Conservation (phyloP, 2,797 vertebrate genomes). For the Setipinna tenuifilis region DNA sequence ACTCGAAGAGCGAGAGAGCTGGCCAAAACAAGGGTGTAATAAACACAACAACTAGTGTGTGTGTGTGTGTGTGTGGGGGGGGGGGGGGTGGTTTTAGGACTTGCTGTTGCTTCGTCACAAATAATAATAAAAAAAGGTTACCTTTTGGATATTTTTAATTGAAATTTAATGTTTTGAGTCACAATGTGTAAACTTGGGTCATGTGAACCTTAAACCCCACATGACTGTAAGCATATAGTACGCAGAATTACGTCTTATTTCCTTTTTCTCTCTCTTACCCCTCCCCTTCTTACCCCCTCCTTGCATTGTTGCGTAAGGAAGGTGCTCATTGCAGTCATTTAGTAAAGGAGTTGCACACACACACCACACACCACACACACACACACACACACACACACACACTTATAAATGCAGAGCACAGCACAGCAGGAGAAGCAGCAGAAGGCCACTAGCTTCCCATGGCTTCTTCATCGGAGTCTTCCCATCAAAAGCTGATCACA, state of each 20-base stretch:
- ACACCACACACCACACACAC: constrained; percentile 1
- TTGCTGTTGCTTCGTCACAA: neutral
- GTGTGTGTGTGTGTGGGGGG: too few relatives aligned
- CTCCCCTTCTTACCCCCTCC: neutral
- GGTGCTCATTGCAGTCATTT: too few relatives aligned
- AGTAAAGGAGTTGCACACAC: too few relatives aligned
- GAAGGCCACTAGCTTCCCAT: too few relatives aligned
- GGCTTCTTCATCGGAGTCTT: too few relatives aligned
- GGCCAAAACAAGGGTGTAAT: neutral
- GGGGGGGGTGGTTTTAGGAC: neutral
- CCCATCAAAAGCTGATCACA: too few relatives aligned
- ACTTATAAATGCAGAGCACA: too few relatives aligned
- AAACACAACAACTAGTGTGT: neutral
- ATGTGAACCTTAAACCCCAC: neutral
- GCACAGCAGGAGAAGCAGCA: too few relatives aligned
- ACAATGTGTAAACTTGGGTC: neutral
- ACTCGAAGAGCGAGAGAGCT: too few relatives aligned
- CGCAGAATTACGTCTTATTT: neutral
- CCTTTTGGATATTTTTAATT: neutral
- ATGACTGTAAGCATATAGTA: neutral
- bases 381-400: neutral
- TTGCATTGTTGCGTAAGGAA: too few relatives aligned
- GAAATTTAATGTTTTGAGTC: neutral
- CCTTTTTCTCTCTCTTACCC: neutral
- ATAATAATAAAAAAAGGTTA: neutral